A percentile compares a stretch with the other conserved stretches of the same genome.
Conservation (phyloP, 2,888 invertebrate species). For the Drosophila siamana region DNA sequence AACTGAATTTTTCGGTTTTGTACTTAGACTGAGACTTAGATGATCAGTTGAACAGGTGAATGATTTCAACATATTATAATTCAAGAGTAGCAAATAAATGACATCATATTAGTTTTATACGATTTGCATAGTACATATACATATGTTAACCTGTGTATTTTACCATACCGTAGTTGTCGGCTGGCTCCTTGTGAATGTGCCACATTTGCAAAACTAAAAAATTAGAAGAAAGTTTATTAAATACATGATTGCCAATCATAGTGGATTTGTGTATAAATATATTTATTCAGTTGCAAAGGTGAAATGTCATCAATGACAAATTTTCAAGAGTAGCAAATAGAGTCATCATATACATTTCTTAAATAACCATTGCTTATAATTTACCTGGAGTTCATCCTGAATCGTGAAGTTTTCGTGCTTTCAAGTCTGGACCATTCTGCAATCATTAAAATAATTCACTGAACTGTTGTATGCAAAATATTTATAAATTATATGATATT, state of each 20-base stretch:
- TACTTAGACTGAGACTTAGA: no score
- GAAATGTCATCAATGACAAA: conserved; percentile 55
- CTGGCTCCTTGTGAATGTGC: no score
- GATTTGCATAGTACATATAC: background rate
- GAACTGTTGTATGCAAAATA: no score
- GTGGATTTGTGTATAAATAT: background rate
- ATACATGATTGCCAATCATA: background rate
- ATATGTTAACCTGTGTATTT: background rate
- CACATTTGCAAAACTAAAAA: no score
- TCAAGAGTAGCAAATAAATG: conserved; percentile 20
- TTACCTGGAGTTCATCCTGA: background rate
- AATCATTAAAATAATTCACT: conserved; percentile 2
- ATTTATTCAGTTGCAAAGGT: conserved; percentile 42
- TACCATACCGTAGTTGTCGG: no score
- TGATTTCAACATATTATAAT: background rate
- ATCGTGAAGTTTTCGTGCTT: no score
- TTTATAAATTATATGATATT: background rate
- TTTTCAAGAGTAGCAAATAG: conserved; percentile 79
- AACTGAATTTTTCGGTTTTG: no score
- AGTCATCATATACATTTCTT: conserved; percentile 3
- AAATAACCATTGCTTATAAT: no score
- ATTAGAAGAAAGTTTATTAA: background rate
- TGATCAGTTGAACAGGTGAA: conserved; percentile 2
- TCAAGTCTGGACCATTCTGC: background rate
- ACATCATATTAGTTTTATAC: background rate